Percentiles rank a stretch among this genome's conserved stretches.
Conservation (phyloP, 2,888 invertebrate species). For the Eudemis profundana region DNA sequence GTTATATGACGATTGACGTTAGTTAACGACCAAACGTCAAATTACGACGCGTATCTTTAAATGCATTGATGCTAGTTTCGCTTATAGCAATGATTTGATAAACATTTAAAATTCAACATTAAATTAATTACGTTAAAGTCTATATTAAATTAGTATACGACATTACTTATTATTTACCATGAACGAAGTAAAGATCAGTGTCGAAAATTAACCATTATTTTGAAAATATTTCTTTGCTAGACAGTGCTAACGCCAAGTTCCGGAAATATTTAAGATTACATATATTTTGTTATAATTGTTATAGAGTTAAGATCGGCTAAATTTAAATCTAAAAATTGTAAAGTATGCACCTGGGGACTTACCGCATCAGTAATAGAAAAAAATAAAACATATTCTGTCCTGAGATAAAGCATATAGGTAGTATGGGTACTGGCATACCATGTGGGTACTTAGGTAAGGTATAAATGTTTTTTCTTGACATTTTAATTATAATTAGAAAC, state of each 20-base stretch:
- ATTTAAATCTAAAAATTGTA: too few species aligned
- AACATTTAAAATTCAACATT: neutral
- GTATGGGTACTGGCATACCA: too few species aligned
- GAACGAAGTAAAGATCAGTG: too few species aligned
- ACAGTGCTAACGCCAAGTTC: constrained; percentile 30
- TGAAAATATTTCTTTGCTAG: neutral
- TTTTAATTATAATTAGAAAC: too few species aligned
- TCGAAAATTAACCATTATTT: neutral
- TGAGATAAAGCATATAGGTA: too few species aligned
- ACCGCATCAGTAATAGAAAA: too few species aligned
- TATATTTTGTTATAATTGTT: too few species aligned
- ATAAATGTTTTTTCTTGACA: too few species aligned
- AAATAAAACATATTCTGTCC: too few species aligned
- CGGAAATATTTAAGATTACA: neutral
- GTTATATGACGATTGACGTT: constrained; percentile 13
- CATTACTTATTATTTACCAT: neutral
- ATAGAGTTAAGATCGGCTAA: too few species aligned
- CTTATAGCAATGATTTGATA: neutral
- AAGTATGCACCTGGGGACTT: too few species aligned
- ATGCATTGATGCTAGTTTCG: constrained; percentile 4
- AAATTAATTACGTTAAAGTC: neutral
- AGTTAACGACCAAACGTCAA: constrained; percentile 37
- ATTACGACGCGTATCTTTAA: neutral
- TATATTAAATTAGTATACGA: neutral
- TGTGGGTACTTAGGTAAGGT: too few species aligned